Base-by-base conservation (phyloP, 2,888 invertebrate species). In the Acleris cristana region DNA sequence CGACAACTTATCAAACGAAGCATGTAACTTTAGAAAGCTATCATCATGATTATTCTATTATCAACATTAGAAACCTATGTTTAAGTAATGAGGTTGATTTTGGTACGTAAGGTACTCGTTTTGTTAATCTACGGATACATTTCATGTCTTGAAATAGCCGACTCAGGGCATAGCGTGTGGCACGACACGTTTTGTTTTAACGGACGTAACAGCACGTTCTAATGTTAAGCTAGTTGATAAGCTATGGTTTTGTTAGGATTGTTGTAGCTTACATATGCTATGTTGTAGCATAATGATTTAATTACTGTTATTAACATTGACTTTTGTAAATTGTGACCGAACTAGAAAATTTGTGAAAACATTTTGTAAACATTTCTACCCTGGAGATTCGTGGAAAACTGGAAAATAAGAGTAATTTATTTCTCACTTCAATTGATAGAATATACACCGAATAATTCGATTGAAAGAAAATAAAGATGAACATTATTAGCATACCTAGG, bases 1-100 rank as follows among this genome's bases (percentile, higher is more conserved):
- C 48, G 18, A n/a, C n/a, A 58, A 58, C 45, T 48, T 58, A 48
- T 48, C 48, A 48, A 26, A 48, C 30, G 48, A 3, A 49, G n/a
- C n/a, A 18, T 10, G 7, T 49, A 8, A 49, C 49, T 49, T 19
- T 49, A n/a, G 19, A n/a, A 12, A n/a, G 49, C 49, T 49, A 6
- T 18, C 10, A 48, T 48, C 48, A 18, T 8, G 5, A 18, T 19
- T 49, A 19, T n/a, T n/a, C 4, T 6, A 18, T 7, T 6, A 14
- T 16, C n/a, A 16, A 45, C 10, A 45, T 45, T 14, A 45, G 5
- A 45, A 7, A n/a, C n/a, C n/a, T n/a, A 44, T 16, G 6, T 44
- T 44, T 16, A 44, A 16, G 45, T 1, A 45, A 16, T 45, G n/a
- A 45, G 45, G 45, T 45, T 45, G n/a, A 16, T 45, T 45, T n/a